phyloP scores from a whole-genome alignment of 2,797 vertebrate species.

The Chrysolophus pictus region DNA sequence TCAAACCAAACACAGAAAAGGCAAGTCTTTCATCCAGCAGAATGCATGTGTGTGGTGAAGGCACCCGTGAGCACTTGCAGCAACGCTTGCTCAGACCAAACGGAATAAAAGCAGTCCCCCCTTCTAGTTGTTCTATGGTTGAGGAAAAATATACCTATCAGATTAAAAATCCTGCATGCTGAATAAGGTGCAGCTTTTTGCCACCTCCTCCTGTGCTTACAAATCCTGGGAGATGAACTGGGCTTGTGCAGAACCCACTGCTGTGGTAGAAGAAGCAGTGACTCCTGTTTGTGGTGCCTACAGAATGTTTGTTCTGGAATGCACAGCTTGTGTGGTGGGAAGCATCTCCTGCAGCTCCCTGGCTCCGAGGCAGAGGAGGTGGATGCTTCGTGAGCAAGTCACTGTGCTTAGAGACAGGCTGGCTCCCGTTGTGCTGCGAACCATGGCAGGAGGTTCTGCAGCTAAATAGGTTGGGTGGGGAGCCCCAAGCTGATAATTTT shows the following conservation, averaged over 20 bases:
- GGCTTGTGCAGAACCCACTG: neutral
- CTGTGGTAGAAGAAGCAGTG: neutral
- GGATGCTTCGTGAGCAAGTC: neutral
- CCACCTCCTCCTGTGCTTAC: neutral
- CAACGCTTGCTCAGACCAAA: neutral
- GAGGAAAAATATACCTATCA: neutral
- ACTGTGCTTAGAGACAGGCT: neutral
- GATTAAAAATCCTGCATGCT: neutral
- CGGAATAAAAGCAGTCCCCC: neutral
- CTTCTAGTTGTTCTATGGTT: neutral
- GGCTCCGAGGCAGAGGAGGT: neutral
- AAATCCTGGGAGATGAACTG: neutral
- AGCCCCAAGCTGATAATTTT: neutral
- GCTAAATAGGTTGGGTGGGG: neutral
- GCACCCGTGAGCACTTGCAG: neutral
- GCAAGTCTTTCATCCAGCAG: constrained; percentile 71
- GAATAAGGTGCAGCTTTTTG: neutral
- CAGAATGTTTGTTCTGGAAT: neutral
- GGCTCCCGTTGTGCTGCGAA: neutral
- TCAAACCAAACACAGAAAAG: constrained; percentile 95
- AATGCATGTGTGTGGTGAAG: neutral
- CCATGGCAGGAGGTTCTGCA: neutral
- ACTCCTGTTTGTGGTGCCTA: neutral
- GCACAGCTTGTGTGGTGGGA: neutral
- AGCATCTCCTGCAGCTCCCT: neutral